Conservation (phyloP, 1,140 invertebrate species). For the Euglossa dilemma region DNA sequence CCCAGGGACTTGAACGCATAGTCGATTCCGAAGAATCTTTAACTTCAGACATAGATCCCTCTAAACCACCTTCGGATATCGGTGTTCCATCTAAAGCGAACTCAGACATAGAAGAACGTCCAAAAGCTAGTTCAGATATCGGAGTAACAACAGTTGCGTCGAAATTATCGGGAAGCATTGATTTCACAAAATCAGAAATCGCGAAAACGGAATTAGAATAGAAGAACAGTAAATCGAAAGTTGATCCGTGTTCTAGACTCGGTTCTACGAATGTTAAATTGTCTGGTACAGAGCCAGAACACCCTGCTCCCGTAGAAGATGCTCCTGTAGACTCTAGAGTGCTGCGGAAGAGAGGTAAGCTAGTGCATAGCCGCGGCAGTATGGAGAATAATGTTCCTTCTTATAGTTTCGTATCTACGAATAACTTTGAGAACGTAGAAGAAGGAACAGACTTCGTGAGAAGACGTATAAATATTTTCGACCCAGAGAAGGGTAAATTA, state of each 20-base stretch:
- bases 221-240: background rate
- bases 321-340: slow-evolving; percentile 71
- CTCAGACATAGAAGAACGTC: slow-evolving; percentile 70
- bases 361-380: slow-evolving; percentile 69
- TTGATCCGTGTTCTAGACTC: slow-evolving; percentile 13
- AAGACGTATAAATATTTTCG: background rate
- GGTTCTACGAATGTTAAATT: slow-evolving; percentile 26
- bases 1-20: slow-evolving; percentile 77
- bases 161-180: slow-evolving; percentile 1
- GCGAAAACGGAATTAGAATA: background rate
- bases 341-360: slow-evolving; percentile 78
- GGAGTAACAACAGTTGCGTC: slow-evolving; percentile 36
- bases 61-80: slow-evolving; percentile 78
- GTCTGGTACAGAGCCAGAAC: background rate
- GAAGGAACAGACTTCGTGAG: slow-evolving; percentile 16
- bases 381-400: slow-evolving; percentile 58
- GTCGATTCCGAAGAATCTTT: slow-evolving; percentile 79
- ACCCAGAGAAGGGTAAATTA: slow-evolving; percentile 19
- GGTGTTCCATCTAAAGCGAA: slow-evolving; percentile 70
- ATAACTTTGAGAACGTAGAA: slow-evolving; percentile 56
- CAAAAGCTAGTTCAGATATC: slow-evolving; percentile 69
- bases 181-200: background rate
- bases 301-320: slow-evolving; percentile 39
- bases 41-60: slow-evolving; percentile 78
- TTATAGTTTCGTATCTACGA: slow-evolving; percentile 70